Evolutionary conservation across 2,113 vertebrate genomes (phyloP).

Genomic region (Vicugna pacos): DNA sequence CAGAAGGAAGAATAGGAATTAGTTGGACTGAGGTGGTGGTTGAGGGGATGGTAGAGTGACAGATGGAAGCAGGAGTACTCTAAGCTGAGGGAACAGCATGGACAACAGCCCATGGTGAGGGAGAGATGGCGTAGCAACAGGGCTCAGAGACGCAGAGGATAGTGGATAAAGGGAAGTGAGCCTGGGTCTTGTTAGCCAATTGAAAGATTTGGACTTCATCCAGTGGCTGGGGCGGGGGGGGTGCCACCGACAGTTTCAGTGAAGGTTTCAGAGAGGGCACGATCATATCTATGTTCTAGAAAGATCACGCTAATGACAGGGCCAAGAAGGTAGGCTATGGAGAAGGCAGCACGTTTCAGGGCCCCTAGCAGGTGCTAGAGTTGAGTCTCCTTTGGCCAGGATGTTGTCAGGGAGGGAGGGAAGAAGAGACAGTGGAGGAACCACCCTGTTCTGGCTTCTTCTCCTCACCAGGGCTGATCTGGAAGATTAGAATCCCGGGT

Average conservation of each 20-base stretch:
- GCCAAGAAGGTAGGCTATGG: background rate
- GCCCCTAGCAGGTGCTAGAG: background rate
- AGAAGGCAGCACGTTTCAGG: background rate
- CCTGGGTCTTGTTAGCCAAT: background rate
- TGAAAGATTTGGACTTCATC: constrained; percentile 8
- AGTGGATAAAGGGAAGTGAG: background rate
- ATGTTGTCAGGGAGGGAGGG: background rate
- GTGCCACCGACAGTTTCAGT: background rate
- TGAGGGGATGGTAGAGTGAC: background rate
- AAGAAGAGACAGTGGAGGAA: background rate
- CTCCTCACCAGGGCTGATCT: background rate
- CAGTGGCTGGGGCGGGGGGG: background rate
- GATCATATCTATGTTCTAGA: background rate
- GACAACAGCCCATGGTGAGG: background rate
- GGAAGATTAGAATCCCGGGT: background rate
- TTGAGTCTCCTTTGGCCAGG: background rate
- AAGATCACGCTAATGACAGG: background rate
- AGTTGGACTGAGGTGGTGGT: background rate
- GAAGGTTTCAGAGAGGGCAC: background rate
- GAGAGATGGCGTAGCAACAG: background rate
- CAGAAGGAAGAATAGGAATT: background rate
- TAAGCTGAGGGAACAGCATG: background rate
- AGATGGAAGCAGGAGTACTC: background rate
- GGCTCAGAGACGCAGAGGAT: background rate
- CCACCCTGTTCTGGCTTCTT: background rate